These are phyloP conservation scores for Buceros bicornis DNA, from an alignment of 2,797 vertebrate species.

Conservation along the genomic window DNA sequence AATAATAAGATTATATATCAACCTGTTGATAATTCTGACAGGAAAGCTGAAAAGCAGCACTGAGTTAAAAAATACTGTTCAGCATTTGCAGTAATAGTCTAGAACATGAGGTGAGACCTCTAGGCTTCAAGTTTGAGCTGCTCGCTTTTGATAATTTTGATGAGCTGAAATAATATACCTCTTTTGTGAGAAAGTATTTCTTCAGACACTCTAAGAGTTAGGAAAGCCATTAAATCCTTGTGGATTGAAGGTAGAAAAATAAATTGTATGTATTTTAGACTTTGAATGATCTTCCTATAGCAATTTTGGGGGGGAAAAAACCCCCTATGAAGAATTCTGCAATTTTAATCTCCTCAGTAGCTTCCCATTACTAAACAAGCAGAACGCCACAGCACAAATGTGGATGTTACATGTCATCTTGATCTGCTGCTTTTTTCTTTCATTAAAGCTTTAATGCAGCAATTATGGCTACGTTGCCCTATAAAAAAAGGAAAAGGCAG, in stretches of 20 bases:
- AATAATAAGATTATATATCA: slow-evolving; percentile 41
- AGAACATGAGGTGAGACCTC: slow-evolving; percentile 28
- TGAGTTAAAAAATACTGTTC: slow-evolving; percentile 33
- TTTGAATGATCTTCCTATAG: slow-evolving; percentile 80
- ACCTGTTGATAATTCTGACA: slow-evolving; percentile 78
- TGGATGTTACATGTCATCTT: slow-evolving; percentile 82
- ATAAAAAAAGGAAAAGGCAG: slow-evolving; percentile 86
- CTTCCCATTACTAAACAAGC: slow-evolving; percentile 84
- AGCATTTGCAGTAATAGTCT: slow-evolving; percentile 13
- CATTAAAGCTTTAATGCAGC: slow-evolving; percentile 88
- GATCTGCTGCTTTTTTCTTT: slow-evolving; percentile 85
- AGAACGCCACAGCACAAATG: slow-evolving; percentile 78
- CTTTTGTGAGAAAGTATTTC: slow-evolving; percentile 48
- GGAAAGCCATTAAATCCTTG: slow-evolving; percentile 77
- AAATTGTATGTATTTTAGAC: slow-evolving; percentile 80
- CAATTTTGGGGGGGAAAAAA: slow-evolving; percentile 65
- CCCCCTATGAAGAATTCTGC: slow-evolving; percentile 79
- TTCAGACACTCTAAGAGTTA: slow-evolving; percentile 60
- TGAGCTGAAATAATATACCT: slow-evolving; percentile 52
- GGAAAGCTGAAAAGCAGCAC: not conserved
- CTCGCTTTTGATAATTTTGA: slow-evolving; percentile 67
- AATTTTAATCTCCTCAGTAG: slow-evolving; percentile 84
- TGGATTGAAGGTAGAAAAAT: slow-evolving; percentile 79
- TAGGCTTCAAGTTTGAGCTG: not conserved
- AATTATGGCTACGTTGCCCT: slow-evolving; percentile 86